These are phyloP conservation scores for Chaenodraco wilsoni DNA, from an alignment of 2,797 vertebrate genomes.

Conservation along the genomic window DNA sequence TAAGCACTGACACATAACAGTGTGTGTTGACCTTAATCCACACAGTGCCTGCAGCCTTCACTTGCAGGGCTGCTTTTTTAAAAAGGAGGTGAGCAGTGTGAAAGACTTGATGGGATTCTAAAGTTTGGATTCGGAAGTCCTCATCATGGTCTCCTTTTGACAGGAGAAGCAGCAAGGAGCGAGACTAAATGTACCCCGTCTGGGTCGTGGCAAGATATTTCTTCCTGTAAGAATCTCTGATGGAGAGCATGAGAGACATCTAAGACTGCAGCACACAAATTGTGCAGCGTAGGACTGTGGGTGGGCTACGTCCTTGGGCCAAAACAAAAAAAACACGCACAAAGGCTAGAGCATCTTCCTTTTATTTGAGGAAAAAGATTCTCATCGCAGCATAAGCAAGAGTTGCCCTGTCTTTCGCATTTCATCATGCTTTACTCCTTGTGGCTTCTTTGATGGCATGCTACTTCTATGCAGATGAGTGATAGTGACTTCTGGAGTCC, in stretches of 20 bases:
- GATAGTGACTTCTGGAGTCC: constrained; percentile 54
- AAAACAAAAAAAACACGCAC: constrained; percentile 41
- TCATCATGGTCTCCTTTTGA: constrained; percentile 51
- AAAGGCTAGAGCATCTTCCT: constrained; percentile 35
- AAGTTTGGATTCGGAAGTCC: constrained; percentile 35
- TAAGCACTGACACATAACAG: constrained; percentile 2
- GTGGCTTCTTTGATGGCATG: constrained; percentile 38
- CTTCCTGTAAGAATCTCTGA: constrained; percentile 43
- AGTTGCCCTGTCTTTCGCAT: constrained; percentile 46
- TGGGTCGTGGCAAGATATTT: constrained; percentile 42
- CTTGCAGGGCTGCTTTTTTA: too few species aligned
- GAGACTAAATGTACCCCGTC: constrained; percentile 58
- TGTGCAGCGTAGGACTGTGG: constrained; percentile 55
- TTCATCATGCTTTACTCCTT: constrained; percentile 49
- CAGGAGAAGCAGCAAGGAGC: constrained; percentile 50
- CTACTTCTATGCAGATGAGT: constrained; percentile 56
- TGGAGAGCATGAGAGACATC: constrained; percentile 64
- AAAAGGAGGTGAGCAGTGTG: constrained; percentile 24
- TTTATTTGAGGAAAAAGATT: constrained; percentile 52
- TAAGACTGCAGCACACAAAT: constrained; percentile 59
- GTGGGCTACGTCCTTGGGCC: constrained; percentile 59
- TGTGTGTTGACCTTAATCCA: constrained; percentile 44
- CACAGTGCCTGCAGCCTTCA: constrained; percentile 17
- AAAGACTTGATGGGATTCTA: constrained; percentile 36
- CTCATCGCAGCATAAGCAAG: constrained; percentile 52